Percentiles rank a stretch among this genome's conserved stretches.
Conservation (phyloP, 2,888 invertebrate genomes). For the Lasioglossum malachurum region DNA sequence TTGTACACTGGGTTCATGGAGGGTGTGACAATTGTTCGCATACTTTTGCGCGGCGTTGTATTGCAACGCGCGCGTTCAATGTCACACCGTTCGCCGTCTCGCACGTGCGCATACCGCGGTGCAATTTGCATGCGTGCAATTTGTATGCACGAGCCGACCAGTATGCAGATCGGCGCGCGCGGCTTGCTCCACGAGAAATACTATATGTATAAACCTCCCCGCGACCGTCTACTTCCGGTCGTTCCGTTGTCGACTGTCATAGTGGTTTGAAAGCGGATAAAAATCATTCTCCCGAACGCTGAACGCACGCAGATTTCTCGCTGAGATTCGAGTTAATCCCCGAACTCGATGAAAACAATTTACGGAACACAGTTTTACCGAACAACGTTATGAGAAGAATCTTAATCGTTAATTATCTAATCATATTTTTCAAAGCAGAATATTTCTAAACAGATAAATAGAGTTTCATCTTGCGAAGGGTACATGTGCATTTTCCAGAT, state of each 20-base stretch:
- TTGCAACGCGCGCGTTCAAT: neutral
- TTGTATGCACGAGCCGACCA: constrained; percentile 58
- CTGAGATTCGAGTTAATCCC: neutral
- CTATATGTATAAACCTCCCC: constrained; percentile 1
- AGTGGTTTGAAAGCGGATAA: neutral
- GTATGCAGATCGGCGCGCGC: constrained; percentile 57
- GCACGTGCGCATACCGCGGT: constrained; percentile 46
- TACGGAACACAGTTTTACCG: too few species aligned
- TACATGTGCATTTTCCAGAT: too few species aligned
- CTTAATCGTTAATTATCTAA: too few species aligned
- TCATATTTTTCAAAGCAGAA: too few species aligned
- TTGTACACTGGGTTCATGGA: neutral
- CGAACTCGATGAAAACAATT: neutral
- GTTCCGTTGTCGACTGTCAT: neutral
- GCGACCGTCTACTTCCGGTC: neutral
- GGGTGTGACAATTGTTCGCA: neutral
- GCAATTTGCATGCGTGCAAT: constrained; percentile 67
- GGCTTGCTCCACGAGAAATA: constrained; percentile 27
- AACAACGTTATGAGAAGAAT: too few species aligned
- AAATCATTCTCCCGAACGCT: neutral
- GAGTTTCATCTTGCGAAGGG: neutral
- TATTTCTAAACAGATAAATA: too few species aligned
- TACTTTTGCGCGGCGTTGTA: neutral
- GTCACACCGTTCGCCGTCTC: neutral
- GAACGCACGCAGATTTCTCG: neutral